These are phyloP conservation scores for Neelides sp. DNA, from an alignment of 1,140 invertebrate species.

Conservation along the genomic window DNA sequence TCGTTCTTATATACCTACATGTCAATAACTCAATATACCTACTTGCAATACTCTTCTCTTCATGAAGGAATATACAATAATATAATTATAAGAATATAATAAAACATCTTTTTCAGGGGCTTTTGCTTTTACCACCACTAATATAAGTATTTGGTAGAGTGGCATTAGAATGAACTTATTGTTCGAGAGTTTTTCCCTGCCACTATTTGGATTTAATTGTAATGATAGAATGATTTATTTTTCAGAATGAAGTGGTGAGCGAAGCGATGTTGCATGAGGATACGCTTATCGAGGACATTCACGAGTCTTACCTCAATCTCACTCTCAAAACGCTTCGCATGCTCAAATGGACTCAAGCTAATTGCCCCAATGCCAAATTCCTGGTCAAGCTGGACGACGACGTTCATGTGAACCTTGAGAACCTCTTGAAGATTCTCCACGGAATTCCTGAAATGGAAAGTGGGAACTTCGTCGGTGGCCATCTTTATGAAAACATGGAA, in stretches of 20 bases:
- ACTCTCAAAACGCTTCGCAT: conserved; percentile 38
- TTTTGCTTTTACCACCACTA: background rate
- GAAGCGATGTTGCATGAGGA: conserved; percentile 33
- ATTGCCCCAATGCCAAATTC: conserved; percentile 34
- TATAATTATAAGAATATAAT: background rate
- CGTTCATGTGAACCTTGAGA: conserved; percentile 37
- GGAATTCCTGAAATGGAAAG: background rate
- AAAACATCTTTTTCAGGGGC: background rate
- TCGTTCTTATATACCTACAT: no score
- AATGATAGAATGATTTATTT: conserved; percentile 5
- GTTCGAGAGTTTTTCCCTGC: background rate
- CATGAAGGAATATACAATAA: conserved; percentile 3
- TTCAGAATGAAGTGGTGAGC: conserved; percentile 10
- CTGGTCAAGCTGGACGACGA: conserved; percentile 42
- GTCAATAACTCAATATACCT: no score
- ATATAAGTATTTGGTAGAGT: background rate
- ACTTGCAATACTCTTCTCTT: no score
- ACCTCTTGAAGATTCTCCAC: conserved; percentile 29
- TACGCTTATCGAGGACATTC: conserved; percentile 36
- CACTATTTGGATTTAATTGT: background rate
- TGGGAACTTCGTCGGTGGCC: conserved; percentile 17
- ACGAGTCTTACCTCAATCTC: conserved; percentile 39
- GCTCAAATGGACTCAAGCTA: conserved; percentile 35
- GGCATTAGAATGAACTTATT: background rate
- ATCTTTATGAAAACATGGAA: conserved; percentile 18